phyloP scores from a whole-genome alignment of 1,140 invertebrate species.

The Rhyzopertha dominica region DNA sequence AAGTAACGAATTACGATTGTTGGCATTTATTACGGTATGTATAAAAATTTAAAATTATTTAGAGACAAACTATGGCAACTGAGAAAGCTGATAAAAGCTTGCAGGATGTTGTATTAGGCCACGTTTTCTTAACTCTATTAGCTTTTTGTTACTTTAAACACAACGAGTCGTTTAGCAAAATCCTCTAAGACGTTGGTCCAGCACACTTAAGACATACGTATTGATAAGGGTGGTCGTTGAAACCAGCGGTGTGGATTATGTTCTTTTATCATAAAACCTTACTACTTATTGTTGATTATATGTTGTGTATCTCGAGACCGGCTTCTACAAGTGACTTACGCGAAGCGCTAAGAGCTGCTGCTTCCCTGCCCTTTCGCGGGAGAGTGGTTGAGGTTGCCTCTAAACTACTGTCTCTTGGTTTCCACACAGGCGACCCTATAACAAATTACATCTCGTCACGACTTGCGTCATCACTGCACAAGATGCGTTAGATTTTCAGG shows the following conservation, averaged over 20 bases:
- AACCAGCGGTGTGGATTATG: background rate
- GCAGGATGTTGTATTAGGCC: too few relatives aligned
- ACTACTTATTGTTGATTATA: constrained; percentile 21
- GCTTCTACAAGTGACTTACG: constrained; percentile 43
- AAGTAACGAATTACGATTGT: too few relatives aligned
- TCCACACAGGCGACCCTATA: constrained; percentile 87
- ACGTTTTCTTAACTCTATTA: too few relatives aligned
- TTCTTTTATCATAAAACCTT: background rate
- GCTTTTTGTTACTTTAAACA: constrained; percentile 1
- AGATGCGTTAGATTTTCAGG: too few relatives aligned
- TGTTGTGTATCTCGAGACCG: constrained; percentile 42
- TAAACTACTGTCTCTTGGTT: constrained; percentile 68
- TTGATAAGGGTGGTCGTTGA: background rate
- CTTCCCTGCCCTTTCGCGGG: constrained; percentile 44
- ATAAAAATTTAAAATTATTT: too few relatives aligned
- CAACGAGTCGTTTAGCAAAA: background rate
- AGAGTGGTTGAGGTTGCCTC: constrained; percentile 45
- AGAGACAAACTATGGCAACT: too few relatives aligned
- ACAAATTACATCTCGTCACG: too few relatives aligned
- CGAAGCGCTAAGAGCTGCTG: constrained; percentile 38
- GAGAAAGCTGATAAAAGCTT: too few relatives aligned
- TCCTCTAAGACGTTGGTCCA: background rate
- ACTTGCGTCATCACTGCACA: too few relatives aligned
- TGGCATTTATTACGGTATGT: too few relatives aligned
- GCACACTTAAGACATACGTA: background rate